Evolutionary conservation across 2,888 invertebrate species (phyloP), one percentile per base, ranked within the genome.

Genomic region (Agrochola circellaris): DNA sequence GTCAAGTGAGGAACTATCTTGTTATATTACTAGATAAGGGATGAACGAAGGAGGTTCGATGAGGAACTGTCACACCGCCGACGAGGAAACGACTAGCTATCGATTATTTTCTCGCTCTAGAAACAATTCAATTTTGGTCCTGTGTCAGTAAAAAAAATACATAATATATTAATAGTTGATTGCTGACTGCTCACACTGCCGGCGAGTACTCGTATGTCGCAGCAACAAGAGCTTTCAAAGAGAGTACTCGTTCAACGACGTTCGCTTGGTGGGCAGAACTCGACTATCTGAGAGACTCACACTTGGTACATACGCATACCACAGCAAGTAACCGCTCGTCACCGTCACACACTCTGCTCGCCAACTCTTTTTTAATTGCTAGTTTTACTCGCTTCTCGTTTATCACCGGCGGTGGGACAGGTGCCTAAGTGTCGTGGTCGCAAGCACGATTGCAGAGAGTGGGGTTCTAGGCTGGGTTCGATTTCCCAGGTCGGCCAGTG

Each of bases 1-100:
- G 79, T 79, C 75, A 73, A 72, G 72, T 80, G 74, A 83, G 83
- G 83, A 83, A 64, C 70, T 66, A 13, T 83, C 78, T 67, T 62
- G 23, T 69, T 58, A 45, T 79, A 68, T 62, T 77, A 77, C 20
- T 64, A 51, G 17, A 9, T 83, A 54, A 80, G 56, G 15, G 9
- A 34, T 5, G 20, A 11, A 13, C 11, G 3, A 4, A 23, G 54
- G 26, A 8, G 20, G 3, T 4, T 5, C 13, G 26, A 7, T 0
- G 5, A 15, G 2, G 8, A 9, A 5, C 23, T 48, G 66, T 23
- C 17, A 6, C 30, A 0, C 15, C 23, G 34, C 23, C 3, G 17
- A 9, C 67, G 9, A 54, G 9, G 58, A 26, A 17, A 13, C 56
- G 56, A 56, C 13, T 56, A 26, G 17, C 17, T 58, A 26, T 58